Conservation (phyloP, 2,113 vertebrate species). For the Carassius carassius region DNA sequence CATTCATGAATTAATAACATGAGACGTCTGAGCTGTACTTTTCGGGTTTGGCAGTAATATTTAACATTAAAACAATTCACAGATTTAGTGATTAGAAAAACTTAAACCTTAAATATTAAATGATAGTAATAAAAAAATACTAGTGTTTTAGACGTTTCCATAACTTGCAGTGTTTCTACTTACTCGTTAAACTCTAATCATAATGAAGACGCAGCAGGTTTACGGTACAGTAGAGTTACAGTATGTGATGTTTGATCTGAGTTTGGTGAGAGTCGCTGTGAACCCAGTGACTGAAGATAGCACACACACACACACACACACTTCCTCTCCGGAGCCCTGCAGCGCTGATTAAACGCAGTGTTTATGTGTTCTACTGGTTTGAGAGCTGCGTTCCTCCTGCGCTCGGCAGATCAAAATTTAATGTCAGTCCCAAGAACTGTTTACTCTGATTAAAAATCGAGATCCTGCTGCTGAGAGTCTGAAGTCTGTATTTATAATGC, state of each 20-base stretch:
- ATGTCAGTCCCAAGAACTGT: slow-evolving; percentile 1
- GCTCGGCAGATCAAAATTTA: slow-evolving; percentile 30
- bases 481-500: neutral
- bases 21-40: no score
- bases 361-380: neutral
- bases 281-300: no score
- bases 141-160: neutral
- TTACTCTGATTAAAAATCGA: slow-evolving; percentile 6
- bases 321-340: neutral
- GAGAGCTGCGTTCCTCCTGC: neutral
- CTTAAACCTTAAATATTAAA: no score
- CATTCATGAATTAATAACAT: no score
- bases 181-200: neutral
- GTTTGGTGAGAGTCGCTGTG: no score
- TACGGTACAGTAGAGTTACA: neutral
- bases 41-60: no score
- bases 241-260: neutral
- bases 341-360: neutral
- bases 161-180: neutral
- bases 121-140: no score
- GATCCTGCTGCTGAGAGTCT: neutral
- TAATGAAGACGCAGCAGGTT: neutral
- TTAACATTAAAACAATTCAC: no score
- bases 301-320: neutral
- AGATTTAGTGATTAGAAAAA: no score